Conservation (phyloP, 2,113 vertebrate genomes). For the Marmota monax region DNA sequence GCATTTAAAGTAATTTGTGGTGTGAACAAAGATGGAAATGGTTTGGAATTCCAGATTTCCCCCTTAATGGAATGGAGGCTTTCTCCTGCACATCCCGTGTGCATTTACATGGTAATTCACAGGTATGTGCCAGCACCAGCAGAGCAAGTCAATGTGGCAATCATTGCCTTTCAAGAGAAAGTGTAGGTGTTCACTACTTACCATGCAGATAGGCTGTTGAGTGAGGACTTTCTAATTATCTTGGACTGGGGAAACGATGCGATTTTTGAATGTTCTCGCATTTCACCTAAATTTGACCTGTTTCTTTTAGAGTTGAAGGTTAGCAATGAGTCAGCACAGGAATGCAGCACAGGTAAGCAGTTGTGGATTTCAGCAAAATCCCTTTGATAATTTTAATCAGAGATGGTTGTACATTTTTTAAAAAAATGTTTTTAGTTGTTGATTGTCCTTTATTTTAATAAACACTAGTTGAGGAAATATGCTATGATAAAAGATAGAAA, state of each 20-base stretch:
- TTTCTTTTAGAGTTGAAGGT: neutral
- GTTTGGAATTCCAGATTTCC: slow-evolving; percentile 13
- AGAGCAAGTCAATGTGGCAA: neutral
- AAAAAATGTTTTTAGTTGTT: too few species aligned
- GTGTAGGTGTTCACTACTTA: neutral
- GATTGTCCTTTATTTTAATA: neutral
- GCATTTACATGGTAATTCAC: slow-evolving; percentile 61
- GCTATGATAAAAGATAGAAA: neutral
- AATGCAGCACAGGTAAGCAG: rapidly evolving
- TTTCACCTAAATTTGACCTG: neutral
- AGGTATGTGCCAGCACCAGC: neutral
- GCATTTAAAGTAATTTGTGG: slow-evolving; percentile 1
- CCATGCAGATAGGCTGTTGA: neutral
- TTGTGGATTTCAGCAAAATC: neutral
- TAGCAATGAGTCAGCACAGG: neutral
- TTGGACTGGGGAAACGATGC: neutral
- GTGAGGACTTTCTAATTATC: slow-evolving; percentile 33
- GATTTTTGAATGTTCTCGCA: neutral
- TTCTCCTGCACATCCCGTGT: neutral
- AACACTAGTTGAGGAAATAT: neutral
- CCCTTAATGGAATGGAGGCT: neutral
- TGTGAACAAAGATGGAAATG: neutral
- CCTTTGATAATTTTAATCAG: neutral
- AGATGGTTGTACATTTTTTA: neutral
- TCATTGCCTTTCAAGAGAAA: slow-evolving; percentile 14